Evolutionary conservation across 2,888 invertebrate genomes (phyloP), one percentile per base, ranked within the genome.

Genomic region (Eurois occulta): DNA sequence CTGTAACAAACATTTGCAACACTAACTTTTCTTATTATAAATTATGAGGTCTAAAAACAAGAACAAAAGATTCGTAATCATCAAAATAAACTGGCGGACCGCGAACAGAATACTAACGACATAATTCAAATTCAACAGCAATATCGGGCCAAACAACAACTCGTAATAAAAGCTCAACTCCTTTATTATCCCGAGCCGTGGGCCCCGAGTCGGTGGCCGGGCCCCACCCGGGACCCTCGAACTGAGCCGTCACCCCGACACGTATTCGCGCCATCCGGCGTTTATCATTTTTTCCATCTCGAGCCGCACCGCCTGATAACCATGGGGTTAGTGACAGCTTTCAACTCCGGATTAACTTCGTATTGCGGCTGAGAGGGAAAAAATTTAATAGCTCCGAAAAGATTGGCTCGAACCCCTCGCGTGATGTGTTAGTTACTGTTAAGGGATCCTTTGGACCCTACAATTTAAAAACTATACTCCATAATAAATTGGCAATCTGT

Each of bases 241-340:
- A 79, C 80, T 75, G 72, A 75, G 80, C 70, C 77, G 55, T 87
- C 85, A 81, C 92, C 92, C 91, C 83, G 86, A 75, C 84, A 88
- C 89, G 89, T 88, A 90, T 91, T 91, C 90, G 91, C 93, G 83
- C 92, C 93, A 90, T 90, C 91, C 92, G 90, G 91, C 89, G 87
- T 92, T 93, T 93, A 93, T 93, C 92, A 93, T 95, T 94, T 95
- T 95, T 95, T 93, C 92, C 93, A 95, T 94, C 93, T 92, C 87
- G 81, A 82, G 88, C 87, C 85, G 86, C 86, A 85, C 71, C 78
- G 81, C 77, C 83, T 89, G 92, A 92, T 92, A 92, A 91, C 91
- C 88, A 88, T 89, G 92, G 94, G 94, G 94, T 92, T 91, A 91
- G 92, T 91, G 94, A 94, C 94, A 94, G 94, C 94, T 95, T 93